phyloP scores from a whole-genome alignment of 2,888 invertebrate species.

The Seira ritae region DNA sequence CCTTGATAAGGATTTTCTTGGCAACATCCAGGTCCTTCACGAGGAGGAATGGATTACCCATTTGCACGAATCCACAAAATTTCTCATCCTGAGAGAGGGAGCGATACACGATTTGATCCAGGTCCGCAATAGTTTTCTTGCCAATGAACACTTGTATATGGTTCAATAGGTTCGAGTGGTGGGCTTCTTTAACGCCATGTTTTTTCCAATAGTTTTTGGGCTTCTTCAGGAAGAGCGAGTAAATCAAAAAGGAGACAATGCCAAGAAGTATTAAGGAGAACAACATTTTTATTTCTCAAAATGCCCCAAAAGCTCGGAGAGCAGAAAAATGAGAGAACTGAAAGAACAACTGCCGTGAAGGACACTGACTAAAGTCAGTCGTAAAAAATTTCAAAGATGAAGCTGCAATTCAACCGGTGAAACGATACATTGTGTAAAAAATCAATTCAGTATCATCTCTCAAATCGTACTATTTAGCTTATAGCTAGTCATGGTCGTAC shows the following conservation, averaged over 20 bases:
- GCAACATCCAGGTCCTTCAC: constrained; percentile 54
- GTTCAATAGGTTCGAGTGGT: neutral
- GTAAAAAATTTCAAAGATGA: no score
- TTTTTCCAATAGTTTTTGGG: constrained; percentile 34
- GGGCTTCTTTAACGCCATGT: constrained; percentile 26
- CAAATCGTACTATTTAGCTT: no score
- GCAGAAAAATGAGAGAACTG: no score
- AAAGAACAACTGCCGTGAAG: no score
- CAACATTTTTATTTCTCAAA: no score
- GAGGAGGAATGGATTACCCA: constrained; percentile 15
- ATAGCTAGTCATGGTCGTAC: no score
- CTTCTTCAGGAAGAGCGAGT: neutral
- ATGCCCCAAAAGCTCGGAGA: no score
- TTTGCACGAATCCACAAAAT: constrained; percentile 24
- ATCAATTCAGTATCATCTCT: no score
- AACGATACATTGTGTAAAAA: no score
- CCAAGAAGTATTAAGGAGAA: neutral
- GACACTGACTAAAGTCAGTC: no score
- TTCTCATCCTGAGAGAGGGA: constrained; percentile 23
- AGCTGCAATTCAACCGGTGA: no score
- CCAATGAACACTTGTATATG: neutral
- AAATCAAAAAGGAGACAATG: neutral
- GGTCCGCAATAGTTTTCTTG: neutral
- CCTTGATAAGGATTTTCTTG: constrained; percentile 53
- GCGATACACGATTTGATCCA: neutral